Base-by-base conservation (phyloP, 2,113 vertebrate species). In the Sturnus vulgaris region DNA sequence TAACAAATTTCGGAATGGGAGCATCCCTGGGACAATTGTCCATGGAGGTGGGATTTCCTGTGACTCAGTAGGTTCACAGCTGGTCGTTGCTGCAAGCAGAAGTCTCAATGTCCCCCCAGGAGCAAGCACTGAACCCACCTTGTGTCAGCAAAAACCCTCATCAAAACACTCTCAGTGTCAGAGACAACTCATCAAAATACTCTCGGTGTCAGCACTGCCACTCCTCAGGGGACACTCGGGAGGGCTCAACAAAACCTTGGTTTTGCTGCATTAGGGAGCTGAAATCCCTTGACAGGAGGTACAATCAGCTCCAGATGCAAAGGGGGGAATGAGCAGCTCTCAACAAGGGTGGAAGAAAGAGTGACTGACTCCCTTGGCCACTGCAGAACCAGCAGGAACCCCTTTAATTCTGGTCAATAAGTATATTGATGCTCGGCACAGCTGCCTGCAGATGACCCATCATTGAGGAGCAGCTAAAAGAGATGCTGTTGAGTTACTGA, bases 381-480 rank as follows among this genome's bases (percentile, higher is more conserved):
- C 55, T 53, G 31, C 39, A 84, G 69, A 69, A 65, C 9, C 18
- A 9, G 30, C 0, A 0, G 46, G 18, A 92, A 31, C 3, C 3
- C n/a, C 44, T 30, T 71, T 47, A 46, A 76, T 25, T 79, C 56
- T 55, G 24, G 17, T 14, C 82, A 52, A 10, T 7, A 82, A 6
- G 37, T 66, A 3, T 5, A 53, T 0, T 20, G 33, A 39, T 47
- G 56, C 35, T 77, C n/a, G 79, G 33, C 30, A 78, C 19, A 59
- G 37, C 46, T 49, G 27, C 55, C 57, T 46, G 47, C 1, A 0
- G 63, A 12, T 47, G 39, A 84, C 4, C 31, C 10, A 14, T 27
- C 37, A 75, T 1, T 73, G 69, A 86, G 21, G 27, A 86, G 52
- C 27, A 42, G 12, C 46, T 46, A 17, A 65, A 77, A 81, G 65